Evolutionary conservation across 2,113 vertebrate species (phyloP).

Genomic region (Willisornis vidua): DNA sequence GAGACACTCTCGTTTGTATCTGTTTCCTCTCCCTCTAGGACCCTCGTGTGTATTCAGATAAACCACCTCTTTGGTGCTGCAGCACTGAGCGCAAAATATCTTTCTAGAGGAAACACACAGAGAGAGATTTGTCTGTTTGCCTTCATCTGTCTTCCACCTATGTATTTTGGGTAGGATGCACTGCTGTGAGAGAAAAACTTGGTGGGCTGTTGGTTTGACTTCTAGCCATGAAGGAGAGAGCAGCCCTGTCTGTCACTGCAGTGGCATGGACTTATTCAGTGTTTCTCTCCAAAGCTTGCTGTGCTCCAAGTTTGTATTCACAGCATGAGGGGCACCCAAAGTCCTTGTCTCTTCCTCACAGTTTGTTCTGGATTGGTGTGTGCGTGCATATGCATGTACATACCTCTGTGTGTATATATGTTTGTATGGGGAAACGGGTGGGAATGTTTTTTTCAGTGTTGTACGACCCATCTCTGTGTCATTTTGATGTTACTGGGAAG

Average conservation of each 20-base stretch:
- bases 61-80: background rate
- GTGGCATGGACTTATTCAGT: background rate
- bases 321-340: background rate
- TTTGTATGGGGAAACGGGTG: background rate
- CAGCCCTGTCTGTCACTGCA: background rate
- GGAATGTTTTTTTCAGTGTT: background rate
- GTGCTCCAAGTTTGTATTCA: background rate
- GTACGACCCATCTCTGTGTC: background rate
- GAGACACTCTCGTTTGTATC: background rate
- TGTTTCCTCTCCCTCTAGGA: background rate
- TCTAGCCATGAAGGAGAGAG: background rate
- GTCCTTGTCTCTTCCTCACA: background rate
- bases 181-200: background rate
- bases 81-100: background rate
- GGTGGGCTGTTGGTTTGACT: background rate
- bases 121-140: background rate
- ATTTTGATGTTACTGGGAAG: background rate
- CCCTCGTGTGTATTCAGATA: background rate
- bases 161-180: background rate
- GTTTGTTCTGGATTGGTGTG: background rate
- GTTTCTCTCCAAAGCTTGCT: background rate
- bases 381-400: background rate
- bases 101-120: background rate
- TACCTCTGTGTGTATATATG: background rate
- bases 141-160: background rate